phyloP scores from a whole-genome alignment of 2,888 invertebrate genomes.

The Drosophila eohydei region DNA sequence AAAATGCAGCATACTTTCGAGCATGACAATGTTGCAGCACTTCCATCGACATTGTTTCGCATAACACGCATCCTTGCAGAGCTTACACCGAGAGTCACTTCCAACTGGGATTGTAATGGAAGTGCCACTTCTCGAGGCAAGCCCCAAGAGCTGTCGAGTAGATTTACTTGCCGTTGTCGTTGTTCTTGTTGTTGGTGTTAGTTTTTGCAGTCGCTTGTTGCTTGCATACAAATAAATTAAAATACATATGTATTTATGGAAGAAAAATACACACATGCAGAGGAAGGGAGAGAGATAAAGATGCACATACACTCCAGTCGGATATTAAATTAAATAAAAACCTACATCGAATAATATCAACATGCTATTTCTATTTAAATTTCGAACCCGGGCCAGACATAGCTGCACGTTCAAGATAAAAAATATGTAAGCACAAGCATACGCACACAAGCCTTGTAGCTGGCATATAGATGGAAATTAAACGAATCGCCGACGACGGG shows the following conservation, averaged over 20 bases:
- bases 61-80: slow-evolving; percentile 48
- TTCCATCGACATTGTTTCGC: slow-evolving; percentile 39
- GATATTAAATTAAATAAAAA: slow-evolving; percentile 74
- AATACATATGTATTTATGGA: slow-evolving; percentile 56
- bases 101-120: slow-evolving; percentile 37
- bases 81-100: slow-evolving; percentile 54
- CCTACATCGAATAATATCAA: slow-evolving; percentile 69
- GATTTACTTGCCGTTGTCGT: slow-evolving; percentile 17
- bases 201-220: slow-evolving; percentile 39
- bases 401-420: slow-evolving; percentile 77
- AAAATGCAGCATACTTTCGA: slow-evolving; percentile 44
- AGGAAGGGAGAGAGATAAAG: background rate
- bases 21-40: slow-evolving; percentile 42
- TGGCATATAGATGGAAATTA: background rate
- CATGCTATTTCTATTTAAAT: slow-evolving; percentile 77
- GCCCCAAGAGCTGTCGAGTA: slow-evolving; percentile 41
- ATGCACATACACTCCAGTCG: slow-evolving; percentile 13
- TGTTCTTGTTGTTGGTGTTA: slow-evolving; percentile 19
- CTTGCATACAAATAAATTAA: slow-evolving; percentile 60
- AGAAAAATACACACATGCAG: slow-evolving; percentile 3
- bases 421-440: slow-evolving; percentile 51
- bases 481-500: background rate
- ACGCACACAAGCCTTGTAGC: slow-evolving; percentile 3
- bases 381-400: slow-evolving; percentile 59
- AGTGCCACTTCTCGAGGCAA: slow-evolving; percentile 40